Evolutionary conservation across 2,888 invertebrate genomes (phyloP).

Genomic region (Melanotus villosus): DNA sequence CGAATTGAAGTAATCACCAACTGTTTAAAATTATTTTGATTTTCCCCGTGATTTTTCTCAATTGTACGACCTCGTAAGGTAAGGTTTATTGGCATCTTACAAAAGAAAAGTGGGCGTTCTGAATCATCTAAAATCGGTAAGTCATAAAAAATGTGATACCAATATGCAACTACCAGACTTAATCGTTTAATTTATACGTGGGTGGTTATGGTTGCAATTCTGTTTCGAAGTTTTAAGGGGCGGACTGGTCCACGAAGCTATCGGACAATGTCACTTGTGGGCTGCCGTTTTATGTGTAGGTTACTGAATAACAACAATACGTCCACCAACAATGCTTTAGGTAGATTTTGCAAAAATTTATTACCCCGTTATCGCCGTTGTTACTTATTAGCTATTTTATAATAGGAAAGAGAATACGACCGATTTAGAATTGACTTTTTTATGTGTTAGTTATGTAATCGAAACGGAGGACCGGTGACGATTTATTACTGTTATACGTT

Average conservation of each 20-base stretch:
- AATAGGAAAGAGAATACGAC: too few relatives aligned
- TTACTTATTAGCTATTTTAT: neutral
- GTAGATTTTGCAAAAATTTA: conserved; percentile 9
- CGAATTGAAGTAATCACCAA: too few relatives aligned
- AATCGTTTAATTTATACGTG: neutral
- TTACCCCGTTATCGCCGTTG: neutral
- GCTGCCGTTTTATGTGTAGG: conserved; percentile 7
- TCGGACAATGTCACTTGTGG: neutral
- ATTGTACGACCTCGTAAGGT: too few relatives aligned
- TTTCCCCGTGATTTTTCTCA: too few relatives aligned
- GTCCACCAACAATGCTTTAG: conserved; percentile 4
- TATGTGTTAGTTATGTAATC: too few relatives aligned
- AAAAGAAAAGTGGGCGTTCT: too few relatives aligned
- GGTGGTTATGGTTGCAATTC: neutral
- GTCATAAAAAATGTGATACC: neutral
- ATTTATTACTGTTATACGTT: too few relatives aligned
- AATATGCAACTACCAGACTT: neutral
- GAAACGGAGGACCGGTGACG: too few relatives aligned
- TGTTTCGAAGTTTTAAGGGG: conserved; percentile 1
- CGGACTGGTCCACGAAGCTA: conserved; percentile 4
- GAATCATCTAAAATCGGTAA: neutral
- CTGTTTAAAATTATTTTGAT: too few relatives aligned
- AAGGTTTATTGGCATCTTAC: too few relatives aligned
- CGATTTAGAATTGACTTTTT: too few relatives aligned
- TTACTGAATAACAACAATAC: neutral